Percentiles rank a stretch among this genome's conserved stretches.
phyloP scores from a whole-genome alignment of 2,888 invertebrate species.

The Drosophila multiciliata region DNA sequence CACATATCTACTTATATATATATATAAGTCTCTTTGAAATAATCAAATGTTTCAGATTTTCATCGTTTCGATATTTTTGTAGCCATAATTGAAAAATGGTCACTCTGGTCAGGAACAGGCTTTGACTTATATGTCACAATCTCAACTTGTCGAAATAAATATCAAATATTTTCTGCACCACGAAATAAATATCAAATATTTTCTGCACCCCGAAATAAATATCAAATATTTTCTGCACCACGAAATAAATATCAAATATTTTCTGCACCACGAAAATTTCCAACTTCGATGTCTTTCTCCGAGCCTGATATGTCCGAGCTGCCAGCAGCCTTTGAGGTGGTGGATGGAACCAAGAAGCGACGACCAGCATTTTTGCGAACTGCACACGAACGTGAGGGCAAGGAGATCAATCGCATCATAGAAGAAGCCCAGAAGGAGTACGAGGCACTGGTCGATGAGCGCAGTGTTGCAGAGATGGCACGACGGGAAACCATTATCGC shows the following conservation, averaged over 20 bases:
- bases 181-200: background rate
- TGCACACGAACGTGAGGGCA: background rate
- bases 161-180: background rate
- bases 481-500: slow-evolving; percentile 30
- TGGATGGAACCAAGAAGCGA: slow-evolving; percentile 19
- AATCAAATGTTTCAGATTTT: background rate
- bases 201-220: background rate
- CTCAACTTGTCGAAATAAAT: background rate
- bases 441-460: slow-evolving; percentile 9
- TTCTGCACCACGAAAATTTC: too few species aligned
- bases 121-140: slow-evolving; percentile 9
- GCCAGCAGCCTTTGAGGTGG: slow-evolving; percentile 44
- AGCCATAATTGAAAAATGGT: background rate
- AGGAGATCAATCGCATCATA: slow-evolving; percentile 39
- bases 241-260: background rate
- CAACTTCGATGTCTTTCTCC: background rate
- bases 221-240: too few species aligned
- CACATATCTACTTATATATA: background rate
- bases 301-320: slow-evolving; percentile 12
- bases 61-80: background rate
- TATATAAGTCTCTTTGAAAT: background rate
- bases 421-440: slow-evolving; percentile 45
- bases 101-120: background rate
- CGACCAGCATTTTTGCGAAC: background rate
- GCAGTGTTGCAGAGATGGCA: slow-evolving; percentile 28